phyloP scores from a whole-genome alignment of 2,113 vertebrate species.

The Oxygymnocypris stewartii region DNA sequence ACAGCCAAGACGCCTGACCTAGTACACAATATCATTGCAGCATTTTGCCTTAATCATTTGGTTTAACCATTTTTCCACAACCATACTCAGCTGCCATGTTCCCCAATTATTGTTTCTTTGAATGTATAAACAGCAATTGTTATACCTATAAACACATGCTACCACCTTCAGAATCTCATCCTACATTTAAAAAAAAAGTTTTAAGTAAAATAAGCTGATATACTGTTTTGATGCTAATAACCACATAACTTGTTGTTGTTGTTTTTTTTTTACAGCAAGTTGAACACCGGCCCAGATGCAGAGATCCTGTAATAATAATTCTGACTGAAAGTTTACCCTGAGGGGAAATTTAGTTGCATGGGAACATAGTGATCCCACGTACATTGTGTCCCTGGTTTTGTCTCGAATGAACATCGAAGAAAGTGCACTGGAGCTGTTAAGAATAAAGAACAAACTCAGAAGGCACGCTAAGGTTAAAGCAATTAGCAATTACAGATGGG shows the following conservation, averaged over 20 bases:
- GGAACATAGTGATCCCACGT: constrained; percentile 57
- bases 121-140: background rate
- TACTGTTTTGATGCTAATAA: background rate
- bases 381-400: constrained; percentile 53
- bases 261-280: background rate
- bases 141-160: background rate
- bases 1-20: constrained; percentile 41
- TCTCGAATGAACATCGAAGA: constrained; percentile 17
- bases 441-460: background rate
- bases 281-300: background rate
- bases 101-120: background rate
- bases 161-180: background rate
- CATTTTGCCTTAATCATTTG: constrained; percentile 1
- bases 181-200: background rate
- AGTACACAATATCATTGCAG: constrained; percentile 1
- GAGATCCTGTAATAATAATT: constrained; percentile 5
- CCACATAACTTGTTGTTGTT: background rate
- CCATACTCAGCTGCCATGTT: background rate
- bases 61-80: background rate
- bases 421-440: background rate
- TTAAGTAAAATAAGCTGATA: background rate
- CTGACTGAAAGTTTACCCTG: constrained; percentile 49
- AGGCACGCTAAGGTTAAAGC: background rate
- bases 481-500: background rate
- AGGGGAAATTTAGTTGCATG: constrained; percentile 37